Conservation (phyloP, 1,140 invertebrate species). For the Bradynema listronoti region DNA sequence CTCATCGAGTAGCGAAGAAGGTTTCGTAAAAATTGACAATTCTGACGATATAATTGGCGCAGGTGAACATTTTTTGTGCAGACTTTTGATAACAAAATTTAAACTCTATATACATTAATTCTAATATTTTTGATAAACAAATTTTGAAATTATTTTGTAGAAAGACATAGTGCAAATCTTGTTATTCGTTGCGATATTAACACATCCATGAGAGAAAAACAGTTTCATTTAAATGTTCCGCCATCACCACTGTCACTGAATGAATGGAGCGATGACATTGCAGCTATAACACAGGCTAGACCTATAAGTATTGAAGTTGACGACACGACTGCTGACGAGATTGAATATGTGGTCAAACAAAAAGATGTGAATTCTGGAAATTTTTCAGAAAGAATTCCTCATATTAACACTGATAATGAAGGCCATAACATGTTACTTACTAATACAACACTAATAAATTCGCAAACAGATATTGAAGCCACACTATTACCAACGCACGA, state of each 20-base stretch:
- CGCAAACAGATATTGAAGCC: not conserved
- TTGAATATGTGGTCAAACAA: constrained; percentile 7
- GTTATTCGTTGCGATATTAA: not conserved
- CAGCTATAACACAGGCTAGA: not conserved
- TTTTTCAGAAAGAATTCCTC: constrained; percentile 2
- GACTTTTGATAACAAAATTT: not conserved
- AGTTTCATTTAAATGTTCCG: constrained; percentile 2
- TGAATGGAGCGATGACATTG: constrained; percentile 8
- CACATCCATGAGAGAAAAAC: not conserved
- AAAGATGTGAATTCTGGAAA: not conserved
- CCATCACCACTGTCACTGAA: constrained; percentile 4
- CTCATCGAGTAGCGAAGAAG: constrained; percentile 35
- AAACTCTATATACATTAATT: not conserved
- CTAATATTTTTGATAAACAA: not conserved
- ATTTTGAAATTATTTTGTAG: not conserved
- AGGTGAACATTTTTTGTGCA: not conserved
- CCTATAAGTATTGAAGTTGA: constrained; percentile 11
- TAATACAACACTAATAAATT: not conserved
- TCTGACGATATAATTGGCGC: constrained; percentile 1
- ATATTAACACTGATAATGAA: constrained; percentile 12
- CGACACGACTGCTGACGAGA: constrained; percentile 12
- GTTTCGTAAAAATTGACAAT: constrained; percentile 32
- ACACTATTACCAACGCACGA: not conserved
- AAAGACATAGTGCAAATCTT: not conserved
- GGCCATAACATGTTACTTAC: not conserved